These are phyloP conservation scores for Ascaphus truei DNA, from an alignment of 2,113 vertebrate species.

Conservation along the genomic window DNA sequence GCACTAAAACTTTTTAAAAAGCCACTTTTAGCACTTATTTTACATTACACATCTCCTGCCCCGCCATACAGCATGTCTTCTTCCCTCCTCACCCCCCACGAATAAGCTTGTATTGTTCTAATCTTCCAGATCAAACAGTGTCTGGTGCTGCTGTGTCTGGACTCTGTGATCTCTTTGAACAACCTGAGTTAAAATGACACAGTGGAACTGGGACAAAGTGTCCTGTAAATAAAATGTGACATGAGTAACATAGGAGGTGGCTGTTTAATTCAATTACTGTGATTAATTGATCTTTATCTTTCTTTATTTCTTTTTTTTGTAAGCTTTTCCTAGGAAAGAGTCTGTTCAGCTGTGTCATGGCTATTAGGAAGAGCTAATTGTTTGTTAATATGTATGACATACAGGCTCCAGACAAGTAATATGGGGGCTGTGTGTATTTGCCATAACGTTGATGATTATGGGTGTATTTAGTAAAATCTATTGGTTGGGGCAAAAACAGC, in stretches of 20 bases:
- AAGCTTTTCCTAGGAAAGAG: conserved; percentile 32
- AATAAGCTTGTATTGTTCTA: neutral
- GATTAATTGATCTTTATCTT: conserved; percentile 46
- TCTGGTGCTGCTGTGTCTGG: conserved; percentile 10
- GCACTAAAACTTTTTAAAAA: no score
- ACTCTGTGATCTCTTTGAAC: conserved; percentile 7
- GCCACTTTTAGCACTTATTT: no score
- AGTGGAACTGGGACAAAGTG: conserved; percentile 25
- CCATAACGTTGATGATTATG: no score
- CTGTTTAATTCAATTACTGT: conserved; percentile 31
- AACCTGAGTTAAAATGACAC: conserved; percentile 22
- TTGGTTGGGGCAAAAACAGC: no score
- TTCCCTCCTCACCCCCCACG: neutral
- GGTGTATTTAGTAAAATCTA: no score
- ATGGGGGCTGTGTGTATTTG: no score
- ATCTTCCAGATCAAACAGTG: neutral
- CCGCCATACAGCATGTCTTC: no score
- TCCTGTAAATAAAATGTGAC: conserved; percentile 38
- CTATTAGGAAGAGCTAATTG: no score
- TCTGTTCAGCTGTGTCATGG: conserved; percentile 17
- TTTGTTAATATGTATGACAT: no score
- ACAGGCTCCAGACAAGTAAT: no score
- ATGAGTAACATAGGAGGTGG: conserved; percentile 34
- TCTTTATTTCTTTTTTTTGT: conserved; percentile 13
- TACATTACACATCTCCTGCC: neutral